Base-by-base conservation (phyloP, 2,888 invertebrate genomes). In the Macaria liturata region DNA sequence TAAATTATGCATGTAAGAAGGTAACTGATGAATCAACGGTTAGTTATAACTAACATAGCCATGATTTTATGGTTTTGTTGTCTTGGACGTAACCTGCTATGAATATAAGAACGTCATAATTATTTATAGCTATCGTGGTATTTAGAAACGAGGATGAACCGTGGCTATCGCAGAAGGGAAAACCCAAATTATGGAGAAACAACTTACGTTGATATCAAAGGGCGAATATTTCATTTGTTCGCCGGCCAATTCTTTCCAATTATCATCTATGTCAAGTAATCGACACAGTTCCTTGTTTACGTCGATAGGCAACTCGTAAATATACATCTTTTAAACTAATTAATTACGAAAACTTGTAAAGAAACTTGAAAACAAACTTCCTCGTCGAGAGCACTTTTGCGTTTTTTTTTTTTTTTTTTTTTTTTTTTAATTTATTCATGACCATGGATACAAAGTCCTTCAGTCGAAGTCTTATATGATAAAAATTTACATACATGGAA, bases 191-290 rank as follows among this genome's bases (percentile, higher is more conserved):
- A 9, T 31, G 42, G 42, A 42, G 20, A 8, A 32, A 7, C 9
- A 65, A 84, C 89, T 86, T 80, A 93, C 93, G 67, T 92, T 92
- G 37, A 95, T 90, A 34, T 93, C 93, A 52, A 89, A 87, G 3
- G 93, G 88, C 59, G 93, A 93, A 74, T 95, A 96, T 57, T 94
- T 89, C 94, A 96, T 96, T 60, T 91, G 82, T 59, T 88, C 86
- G 58, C 93, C 93, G 37, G 95, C 97, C 61, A 98, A 84, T 72
- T 95, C 95, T 76, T 95, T 94, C 97, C 97, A 98, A 70, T 94
- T 93, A 68, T 96, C 94, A 75, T 95, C 94, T 65, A 94, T 93
- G 78, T 98, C 98, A 53, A 98, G 88, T 66, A 97, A 93, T 67
- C 94, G 92, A 75, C 97, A 97, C 44, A 98, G 76, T 70, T 95